phyloP scores from a whole-genome alignment of 2,797 vertebrate species.

The Tarsius wallacei region DNA sequence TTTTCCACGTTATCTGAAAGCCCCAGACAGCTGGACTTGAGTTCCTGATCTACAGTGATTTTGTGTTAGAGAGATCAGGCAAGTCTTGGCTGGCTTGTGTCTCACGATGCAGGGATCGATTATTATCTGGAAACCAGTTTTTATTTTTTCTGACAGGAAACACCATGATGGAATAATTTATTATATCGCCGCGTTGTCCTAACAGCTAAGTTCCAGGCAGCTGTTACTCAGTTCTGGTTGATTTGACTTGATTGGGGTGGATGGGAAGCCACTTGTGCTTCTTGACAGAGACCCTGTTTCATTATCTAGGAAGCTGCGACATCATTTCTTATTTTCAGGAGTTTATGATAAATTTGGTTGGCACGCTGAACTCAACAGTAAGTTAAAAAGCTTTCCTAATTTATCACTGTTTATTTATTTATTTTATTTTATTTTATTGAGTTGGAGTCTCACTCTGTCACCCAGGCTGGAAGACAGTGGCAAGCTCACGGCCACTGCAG shows the following conservation, averaged over 20 bases:
- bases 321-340: constrained; percentile 68
- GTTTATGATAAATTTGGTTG: constrained; percentile 76
- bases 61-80: constrained; percentile 79
- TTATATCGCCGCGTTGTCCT: constrained; percentile 74
- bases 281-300: constrained; percentile 62
- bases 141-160: constrained; percentile 71
- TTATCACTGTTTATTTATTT: constrained; percentile 14
- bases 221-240: constrained; percentile 74
- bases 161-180: constrained; percentile 64
- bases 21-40: constrained; percentile 82
- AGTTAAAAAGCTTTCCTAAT: constrained; percentile 74
- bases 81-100: constrained; percentile 73
- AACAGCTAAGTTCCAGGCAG: background rate
- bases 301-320: constrained; percentile 75
- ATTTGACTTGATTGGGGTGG: constrained; percentile 30
- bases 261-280: constrained; percentile 61
- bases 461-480: too few species aligned
- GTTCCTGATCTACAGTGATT: constrained; percentile 80
- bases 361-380: constrained; percentile 59
- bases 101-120: constrained; percentile 82
- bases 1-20: constrained; percentile 76
- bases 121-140: constrained; percentile 81
- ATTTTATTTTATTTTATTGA: too few species aligned
- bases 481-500: too few species aligned
- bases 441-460: too few species aligned